These are phyloP conservation scores for Taenaris catops DNA, from an alignment of 2,888 invertebrate genomes.

Conservation along the genomic window DNA sequence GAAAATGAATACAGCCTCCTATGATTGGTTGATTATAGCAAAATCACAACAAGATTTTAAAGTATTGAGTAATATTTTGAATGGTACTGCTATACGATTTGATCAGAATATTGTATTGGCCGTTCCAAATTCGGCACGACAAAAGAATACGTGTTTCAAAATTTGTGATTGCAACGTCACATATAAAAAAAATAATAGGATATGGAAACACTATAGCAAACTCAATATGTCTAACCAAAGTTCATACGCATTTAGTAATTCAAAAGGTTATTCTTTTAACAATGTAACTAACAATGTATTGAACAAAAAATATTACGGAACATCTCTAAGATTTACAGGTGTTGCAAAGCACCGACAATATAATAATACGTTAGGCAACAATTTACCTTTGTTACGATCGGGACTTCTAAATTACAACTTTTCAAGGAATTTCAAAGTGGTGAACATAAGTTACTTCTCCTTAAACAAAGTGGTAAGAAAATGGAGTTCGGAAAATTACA, in stretches of 20 bases:
- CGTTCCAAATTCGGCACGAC: slow-evolving; percentile 31
- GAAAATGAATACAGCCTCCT: slow-evolving; percentile 50
- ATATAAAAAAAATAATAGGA: slow-evolving; percentile 31
- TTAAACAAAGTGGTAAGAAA: slow-evolving; percentile 29
- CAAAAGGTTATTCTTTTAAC: no score
- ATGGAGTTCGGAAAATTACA: slow-evolving; percentile 26
- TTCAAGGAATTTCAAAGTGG: slow-evolving; percentile 46
- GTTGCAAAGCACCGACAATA: slow-evolving; percentile 43
- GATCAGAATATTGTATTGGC: slow-evolving; percentile 57
- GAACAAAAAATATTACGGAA: no score
- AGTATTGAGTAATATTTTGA: slow-evolving; percentile 46
- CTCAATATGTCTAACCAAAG: not conserved
- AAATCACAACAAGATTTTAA: slow-evolving; percentile 44
- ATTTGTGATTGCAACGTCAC: slow-evolving; percentile 49
- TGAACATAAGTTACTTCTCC: slow-evolving; percentile 45
- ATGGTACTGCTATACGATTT: slow-evolving; percentile 51
- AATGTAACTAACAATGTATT: no score
- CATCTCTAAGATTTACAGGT: slow-evolving; percentile 34
- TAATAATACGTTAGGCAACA: slow-evolving; percentile 32
- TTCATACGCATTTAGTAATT: no score
- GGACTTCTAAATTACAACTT: slow-evolving; percentile 47
- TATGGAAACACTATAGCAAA: slow-evolving; percentile 14
- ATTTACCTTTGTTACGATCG: slow-evolving; percentile 40
- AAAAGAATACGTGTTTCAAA: slow-evolving; percentile 19
- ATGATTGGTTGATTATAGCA: slow-evolving; percentile 55